Conservation (phyloP, 2,888 invertebrate genomes). For the Branchinecta sandiegonensis region DNA sequence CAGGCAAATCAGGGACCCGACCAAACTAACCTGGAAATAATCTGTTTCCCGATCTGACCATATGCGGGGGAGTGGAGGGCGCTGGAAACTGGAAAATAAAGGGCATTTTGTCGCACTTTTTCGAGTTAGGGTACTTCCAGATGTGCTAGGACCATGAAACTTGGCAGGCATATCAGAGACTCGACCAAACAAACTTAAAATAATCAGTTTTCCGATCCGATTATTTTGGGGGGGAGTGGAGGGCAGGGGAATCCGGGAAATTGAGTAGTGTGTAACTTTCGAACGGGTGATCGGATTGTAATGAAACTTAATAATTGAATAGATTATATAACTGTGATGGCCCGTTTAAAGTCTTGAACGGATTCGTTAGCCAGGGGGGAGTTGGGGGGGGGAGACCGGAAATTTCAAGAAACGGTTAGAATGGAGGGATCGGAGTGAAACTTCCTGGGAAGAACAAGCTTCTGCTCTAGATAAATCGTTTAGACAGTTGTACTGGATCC, state of each 20-base stretch:
- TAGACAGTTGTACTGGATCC: no score
- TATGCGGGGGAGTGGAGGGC: no score
- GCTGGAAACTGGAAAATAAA: no score
- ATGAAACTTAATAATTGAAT: neutral
- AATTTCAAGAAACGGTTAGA: neutral
- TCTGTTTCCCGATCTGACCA: no score
- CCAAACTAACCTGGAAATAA: no score
- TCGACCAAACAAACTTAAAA: neutral
- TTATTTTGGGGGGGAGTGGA: neutral
- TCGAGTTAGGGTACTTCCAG: neutral
- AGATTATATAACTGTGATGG: neutral
- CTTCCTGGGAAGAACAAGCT: no score
- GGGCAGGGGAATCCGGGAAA: neutral
- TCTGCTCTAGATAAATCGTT: no score
- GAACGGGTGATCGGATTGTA: slow-evolving; percentile 11
- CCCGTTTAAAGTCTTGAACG: neutral
- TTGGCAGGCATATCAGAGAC: slow-evolving; percentile 1
- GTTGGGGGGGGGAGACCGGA: neutral
- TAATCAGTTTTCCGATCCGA: neutral
- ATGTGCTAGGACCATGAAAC: neutral
- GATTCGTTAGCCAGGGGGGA: neutral
- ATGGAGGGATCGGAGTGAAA: slow-evolving; percentile 11
- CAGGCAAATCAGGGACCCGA: no score
- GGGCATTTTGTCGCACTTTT: neutral
- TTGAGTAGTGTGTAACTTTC: neutral